phyloP scores from a whole-genome alignment of 2,797 vertebrate genomes.

The Neosalanx taihuensis region DNA sequence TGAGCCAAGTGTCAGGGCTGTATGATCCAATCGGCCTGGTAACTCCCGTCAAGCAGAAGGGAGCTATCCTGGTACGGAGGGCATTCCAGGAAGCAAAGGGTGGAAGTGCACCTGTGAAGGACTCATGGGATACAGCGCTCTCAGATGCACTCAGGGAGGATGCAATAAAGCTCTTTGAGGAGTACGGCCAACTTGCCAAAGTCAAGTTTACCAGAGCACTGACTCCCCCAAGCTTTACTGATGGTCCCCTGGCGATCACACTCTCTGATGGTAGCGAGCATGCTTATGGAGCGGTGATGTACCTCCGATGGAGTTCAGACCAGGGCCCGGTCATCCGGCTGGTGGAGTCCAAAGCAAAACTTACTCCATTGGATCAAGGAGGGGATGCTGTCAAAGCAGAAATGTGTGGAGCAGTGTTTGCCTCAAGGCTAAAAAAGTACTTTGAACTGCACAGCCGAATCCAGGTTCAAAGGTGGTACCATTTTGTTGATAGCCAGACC shows the following conservation, averaged over 20 bases:
- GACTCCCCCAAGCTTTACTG: not conserved
- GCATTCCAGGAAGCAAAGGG: conserved; percentile 26
- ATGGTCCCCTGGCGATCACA: too few species aligned
- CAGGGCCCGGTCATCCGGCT: too few species aligned
- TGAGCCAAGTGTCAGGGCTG: too few species aligned
- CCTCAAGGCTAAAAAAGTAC: not conserved
- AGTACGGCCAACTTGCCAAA: conserved; percentile 25
- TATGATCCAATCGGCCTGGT: too few species aligned
- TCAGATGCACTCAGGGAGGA: conserved; percentile 34
- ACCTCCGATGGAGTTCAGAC: too few species aligned
- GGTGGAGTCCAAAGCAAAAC: too few species aligned
- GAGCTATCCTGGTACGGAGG: conserved; percentile 19
- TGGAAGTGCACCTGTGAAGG: conserved; percentile 5
- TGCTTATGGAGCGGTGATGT: too few species aligned
- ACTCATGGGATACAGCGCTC: conserved; percentile 32
- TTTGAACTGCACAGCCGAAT: not conserved
- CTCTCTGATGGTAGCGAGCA: too few species aligned
- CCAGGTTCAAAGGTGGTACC: not conserved
- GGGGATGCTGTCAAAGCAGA: not conserved
- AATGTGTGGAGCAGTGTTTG: conserved; percentile 2
- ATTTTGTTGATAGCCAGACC: not conserved
- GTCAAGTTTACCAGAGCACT: conserved; percentile 18
- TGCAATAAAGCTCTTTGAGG: conserved; percentile 31
- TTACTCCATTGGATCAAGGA: too few species aligned
- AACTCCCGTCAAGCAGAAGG: conserved; percentile 11